These are phyloP conservation scores for Circaetus cinerascens DNA, from an alignment of 2,113 vertebrate species.

Conservation along the genomic window DNA sequence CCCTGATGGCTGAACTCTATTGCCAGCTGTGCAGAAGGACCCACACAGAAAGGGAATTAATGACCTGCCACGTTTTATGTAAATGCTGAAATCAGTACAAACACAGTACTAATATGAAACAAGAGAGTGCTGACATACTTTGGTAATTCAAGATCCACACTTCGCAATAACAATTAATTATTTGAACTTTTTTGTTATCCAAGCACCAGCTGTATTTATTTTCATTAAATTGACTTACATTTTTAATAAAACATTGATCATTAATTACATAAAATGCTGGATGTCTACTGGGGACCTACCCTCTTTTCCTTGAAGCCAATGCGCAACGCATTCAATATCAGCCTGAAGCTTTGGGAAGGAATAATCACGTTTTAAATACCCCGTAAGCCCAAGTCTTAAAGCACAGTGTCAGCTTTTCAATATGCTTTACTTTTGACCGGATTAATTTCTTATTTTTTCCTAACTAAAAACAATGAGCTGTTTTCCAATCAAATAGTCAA, in stretches of 20 bases:
- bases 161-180: background rate
- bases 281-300: background rate
- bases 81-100: background rate
- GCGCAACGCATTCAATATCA: background rate
- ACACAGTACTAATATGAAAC: background rate
- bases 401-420: background rate
- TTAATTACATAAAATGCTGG: background rate
- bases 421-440: background rate
- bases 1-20: accelerated
- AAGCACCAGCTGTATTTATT: background rate
- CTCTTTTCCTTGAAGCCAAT: background rate
- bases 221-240: background rate
- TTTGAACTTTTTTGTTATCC: background rate
- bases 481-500: background rate
- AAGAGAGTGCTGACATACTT: background rate
- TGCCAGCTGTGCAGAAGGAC: background rate
- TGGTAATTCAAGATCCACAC: background rate
- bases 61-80: background rate
- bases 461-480: background rate
- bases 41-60: background rate
- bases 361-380: background rate
- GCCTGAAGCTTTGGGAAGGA: background rate
- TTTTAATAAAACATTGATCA: background rate
- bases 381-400: background rate
- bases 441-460: background rate